Conservation (phyloP, 2,797 vertebrate species). For the Acanthiza pusilla region DNA sequence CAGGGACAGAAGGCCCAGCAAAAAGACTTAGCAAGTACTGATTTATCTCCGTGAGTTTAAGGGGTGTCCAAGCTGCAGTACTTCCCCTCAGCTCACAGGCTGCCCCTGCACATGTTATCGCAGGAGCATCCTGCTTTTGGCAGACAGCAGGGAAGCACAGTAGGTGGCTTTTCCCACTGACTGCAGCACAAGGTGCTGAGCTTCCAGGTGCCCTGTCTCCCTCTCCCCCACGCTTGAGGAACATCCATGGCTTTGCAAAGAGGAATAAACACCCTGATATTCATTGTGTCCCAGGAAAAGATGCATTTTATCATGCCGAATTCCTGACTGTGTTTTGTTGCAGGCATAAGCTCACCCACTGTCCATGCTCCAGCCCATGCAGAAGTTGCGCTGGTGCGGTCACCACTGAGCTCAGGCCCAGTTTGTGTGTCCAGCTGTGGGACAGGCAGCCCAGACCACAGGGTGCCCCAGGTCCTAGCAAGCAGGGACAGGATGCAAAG, state of each 20-base stretch:
- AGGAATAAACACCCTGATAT: background rate
- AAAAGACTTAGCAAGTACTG: background rate
- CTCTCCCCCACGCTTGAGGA: background rate
- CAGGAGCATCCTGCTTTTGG: background rate
- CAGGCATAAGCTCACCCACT: background rate
- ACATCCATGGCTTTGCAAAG: background rate
- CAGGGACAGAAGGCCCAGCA: background rate
- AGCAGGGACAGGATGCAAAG: background rate
- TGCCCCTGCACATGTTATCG: background rate
- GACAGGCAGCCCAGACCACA: background rate
- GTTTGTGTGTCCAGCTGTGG: background rate
- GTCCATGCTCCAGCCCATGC: background rate
- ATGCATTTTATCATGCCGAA: background rate
- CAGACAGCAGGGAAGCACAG: background rate
- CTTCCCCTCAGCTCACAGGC: background rate
- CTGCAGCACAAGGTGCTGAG: background rate
- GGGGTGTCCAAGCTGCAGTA: background rate
- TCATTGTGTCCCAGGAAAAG: background rate
- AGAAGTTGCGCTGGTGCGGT: background rate
- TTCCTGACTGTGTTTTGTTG: background rate
- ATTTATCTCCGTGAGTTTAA: background rate
- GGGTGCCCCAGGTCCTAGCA: background rate
- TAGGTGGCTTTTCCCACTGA: background rate
- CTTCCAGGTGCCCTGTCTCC: background rate
- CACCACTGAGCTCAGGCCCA: background rate